Evolutionary conservation across 2,888 invertebrate genomes (phyloP).

Genomic region (Sclerodermus sp.): DNA sequence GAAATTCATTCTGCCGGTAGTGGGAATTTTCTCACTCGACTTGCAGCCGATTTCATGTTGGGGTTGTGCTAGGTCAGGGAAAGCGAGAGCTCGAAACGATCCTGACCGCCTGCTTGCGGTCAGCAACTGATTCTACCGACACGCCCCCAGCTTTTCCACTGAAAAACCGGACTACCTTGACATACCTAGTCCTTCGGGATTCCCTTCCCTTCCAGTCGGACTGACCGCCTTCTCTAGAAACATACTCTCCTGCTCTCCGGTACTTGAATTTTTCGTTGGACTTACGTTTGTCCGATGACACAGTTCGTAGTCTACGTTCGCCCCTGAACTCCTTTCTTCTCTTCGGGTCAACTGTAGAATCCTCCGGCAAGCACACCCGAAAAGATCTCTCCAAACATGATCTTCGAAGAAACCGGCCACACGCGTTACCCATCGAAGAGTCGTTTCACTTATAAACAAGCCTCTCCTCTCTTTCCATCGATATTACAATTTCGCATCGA

Average conservation of each 20-base stretch:
- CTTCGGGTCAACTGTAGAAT: too few species aligned
- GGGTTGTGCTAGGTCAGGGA: constrained; percentile 25
- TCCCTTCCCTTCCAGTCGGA: neutral
- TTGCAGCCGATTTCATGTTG: constrained; percentile 19
- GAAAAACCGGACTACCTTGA: constrained; percentile 8
- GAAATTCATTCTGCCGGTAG: constrained; percentile 42
- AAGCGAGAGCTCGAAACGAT: constrained; percentile 19
- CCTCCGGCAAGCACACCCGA: too few species aligned
- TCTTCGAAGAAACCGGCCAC: too few species aligned
- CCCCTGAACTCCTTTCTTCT: too few species aligned
- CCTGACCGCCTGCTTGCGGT: constrained; percentile 32
- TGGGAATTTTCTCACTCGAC: constrained; percentile 38
- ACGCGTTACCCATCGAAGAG: too few species aligned
- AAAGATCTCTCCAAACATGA: too few species aligned
- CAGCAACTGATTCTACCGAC: constrained; percentile 20
- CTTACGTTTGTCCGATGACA: constrained; percentile 31
- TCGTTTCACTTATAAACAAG: too few species aligned
- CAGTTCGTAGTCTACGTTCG: neutral
- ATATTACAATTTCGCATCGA: too few species aligned
- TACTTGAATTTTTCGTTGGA: constrained; percentile 45
- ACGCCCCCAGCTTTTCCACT: constrained; percentile 30
- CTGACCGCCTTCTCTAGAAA: constrained; percentile 16
- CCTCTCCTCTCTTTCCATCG: too few species aligned
- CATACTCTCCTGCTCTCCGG: constrained; percentile 35
- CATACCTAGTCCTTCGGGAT: constrained; percentile 24